Evolutionary conservation across 2,888 invertebrate species (phyloP), one percentile per base, ranked within the genome.

Genomic region (Syrphus vitripennis): DNA sequence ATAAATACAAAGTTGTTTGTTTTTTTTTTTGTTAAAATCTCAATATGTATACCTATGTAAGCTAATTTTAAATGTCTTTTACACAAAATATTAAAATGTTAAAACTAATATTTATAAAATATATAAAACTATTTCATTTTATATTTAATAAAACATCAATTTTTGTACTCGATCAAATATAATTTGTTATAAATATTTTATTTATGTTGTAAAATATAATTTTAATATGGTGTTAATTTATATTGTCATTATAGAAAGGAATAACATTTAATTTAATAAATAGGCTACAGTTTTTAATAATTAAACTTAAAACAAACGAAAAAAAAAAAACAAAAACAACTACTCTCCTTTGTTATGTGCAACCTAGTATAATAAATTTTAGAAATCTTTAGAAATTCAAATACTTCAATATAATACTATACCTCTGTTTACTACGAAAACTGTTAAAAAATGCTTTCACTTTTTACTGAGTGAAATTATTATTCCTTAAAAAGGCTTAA

Each of bases 191-290:
- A 14, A 42, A 61, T 48, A 42, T n/a, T 74, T 70, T 69, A 48
- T 75, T 79, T 79, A 57, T 74, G 61, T 80, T 81, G 61, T 72
- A 67, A 67, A 55, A 72, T 75, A 53, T 63, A 37, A 34, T 83
- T 74, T 78, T 21, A 40, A 76, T 57, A 45, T 70, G 79, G 80
- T 83, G 75, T 83, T 75, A 57, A 69, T 61, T 67, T 61, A 37
- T 67, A 21, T 37, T 48, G 34, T 19, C 12, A 50, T 14, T n/a
- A 26, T 31, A 29, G 53, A 63, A 53, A 6, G n/a, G 5, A 53
- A 55, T 50, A 59, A 55, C 45, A 70, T 34, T 40, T 37, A 78
- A 83, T 74, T 57, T 45, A 12, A 65, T 9, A 76, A 29, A 65
- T 79, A 83, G 63, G 69, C 74, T 69, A 74, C 29, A 55, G 78